Evolutionary conservation across 2,113 vertebrate species (phyloP), one percentile per base, ranked within the genome.

Genomic region (Takifugu flavidus): DNA sequence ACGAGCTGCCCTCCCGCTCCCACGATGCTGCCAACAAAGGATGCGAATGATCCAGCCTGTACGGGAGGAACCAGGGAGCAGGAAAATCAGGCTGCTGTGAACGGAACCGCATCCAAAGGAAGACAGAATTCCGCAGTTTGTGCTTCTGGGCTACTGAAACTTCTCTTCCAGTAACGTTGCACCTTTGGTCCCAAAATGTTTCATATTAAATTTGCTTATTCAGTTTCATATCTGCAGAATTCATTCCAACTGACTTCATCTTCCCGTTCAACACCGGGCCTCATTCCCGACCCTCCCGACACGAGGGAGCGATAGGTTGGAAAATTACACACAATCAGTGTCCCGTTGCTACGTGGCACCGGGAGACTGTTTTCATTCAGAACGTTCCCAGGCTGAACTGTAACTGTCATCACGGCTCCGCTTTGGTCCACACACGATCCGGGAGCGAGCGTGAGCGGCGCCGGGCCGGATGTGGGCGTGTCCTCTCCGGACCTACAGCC

Each of bases 261-360:
- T 51, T 39, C 14, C 7, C 27, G 34, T 60, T 67, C 58, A 47
- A 28, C 59, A 14, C 45, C 51, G 15, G 6, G 27, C 13, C n/a
- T 1, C 53, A 56, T 6, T 7, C 64, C 56, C 39, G 39, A 72
- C 45, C 46, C 39, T 58, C 39, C 25, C 46, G 25, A 34, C 42
- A 26, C 6, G 0, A 53, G 49, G 0, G 15, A 54, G 29, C 46
- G 61, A 68, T 53, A 34, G 29, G n/a, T 20, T 67, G 13, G 6
- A 27, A 56, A 49, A 27, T 39, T 70, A 50, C 28, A 67, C 31
- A 56, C 62, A 79, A 77, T 79, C 73, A 68, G 53, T 47, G 67
- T 47, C 60, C 63, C 56, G 13, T 25, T 53, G 59, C 56, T 49
- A 52, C 34, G 60, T 60, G 62, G 59, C 56, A 42, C 52, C 39